Conservation (phyloP, 2,888 invertebrate species). For the Amiota communis region DNA sequence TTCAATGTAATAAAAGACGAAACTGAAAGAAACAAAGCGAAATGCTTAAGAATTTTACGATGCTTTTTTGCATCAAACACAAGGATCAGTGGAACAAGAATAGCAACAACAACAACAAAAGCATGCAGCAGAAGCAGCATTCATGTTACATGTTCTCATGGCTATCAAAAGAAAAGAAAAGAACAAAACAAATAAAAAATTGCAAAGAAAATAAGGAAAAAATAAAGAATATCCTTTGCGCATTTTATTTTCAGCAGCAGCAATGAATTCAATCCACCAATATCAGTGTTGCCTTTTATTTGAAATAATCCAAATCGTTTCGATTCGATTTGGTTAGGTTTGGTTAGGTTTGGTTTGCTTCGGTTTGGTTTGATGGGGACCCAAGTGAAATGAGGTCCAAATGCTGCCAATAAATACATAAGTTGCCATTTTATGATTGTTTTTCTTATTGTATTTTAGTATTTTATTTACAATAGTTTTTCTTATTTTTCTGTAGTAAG, state of each 20-base stretch:
- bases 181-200: neutral
- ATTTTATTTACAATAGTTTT: too few species aligned
- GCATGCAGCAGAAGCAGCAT: constrained; percentile 33
- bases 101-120: constrained; percentile 20
- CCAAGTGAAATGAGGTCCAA: constrained; percentile 31
- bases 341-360: too few species aligned
- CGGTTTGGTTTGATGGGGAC: neutral
- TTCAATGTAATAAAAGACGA: constrained; percentile 48
- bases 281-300: constrained; percentile 24
- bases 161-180: constrained; percentile 31
- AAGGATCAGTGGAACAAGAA: neutral
- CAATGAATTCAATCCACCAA: constrained; percentile 37
- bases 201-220: neutral
- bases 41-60: constrained; percentile 48
- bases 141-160: too few species aligned
- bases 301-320: neutral
- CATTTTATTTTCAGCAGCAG: constrained; percentile 1
- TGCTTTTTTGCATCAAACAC: constrained; percentile 32
- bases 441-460: constrained; percentile 39
- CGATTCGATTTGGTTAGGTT: too few species aligned
- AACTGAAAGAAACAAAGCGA: constrained; percentile 52
- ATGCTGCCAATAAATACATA: constrained; percentile 60
- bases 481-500: neutral
- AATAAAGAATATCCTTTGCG: neutral
- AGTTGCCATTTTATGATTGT: constrained; percentile 59